Evolutionary conservation across 64 coral and sea anemone genomes (phyloP), one percentile per base, ranked within the genome.

Genomic region (Pocillopora verrucosa): DNA sequence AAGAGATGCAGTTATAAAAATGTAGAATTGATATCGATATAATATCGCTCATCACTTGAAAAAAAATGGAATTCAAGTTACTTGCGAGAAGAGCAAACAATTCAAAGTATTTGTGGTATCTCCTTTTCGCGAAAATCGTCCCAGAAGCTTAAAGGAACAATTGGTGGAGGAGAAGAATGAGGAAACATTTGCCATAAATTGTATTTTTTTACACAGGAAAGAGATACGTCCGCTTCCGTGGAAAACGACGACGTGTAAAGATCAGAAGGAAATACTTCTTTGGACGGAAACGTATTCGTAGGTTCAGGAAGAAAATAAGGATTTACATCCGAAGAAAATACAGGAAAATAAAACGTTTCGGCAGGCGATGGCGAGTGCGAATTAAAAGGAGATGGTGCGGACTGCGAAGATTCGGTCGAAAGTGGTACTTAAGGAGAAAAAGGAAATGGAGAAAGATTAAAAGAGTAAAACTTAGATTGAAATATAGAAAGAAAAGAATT

Each of bases 231-330:
- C 19, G 35, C 2, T 56, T 22, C 16, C 1, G 3, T 6, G 65
- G 65, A 0, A 69, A 10, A 84, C 62, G 63, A 58, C 63, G 63
- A 11, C 63, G 17, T 26, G 36, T 84, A 19, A 67, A 16, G 57
- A 51, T 84, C 10, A 72, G 35, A 57, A 84, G 61, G 41, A 70
- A 25, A 41, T 84, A 70, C 82, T 84, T 34, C 37, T 57, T 70
- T 20, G 65, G 82, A 70, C 36, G 13, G 64, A 70, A 20, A 36
- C 64, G 10, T 14, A 45, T 84, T 41, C 63, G 20, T 19, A 51
- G 65, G 65, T 84, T 84, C 13, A 70, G 82, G 63, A 20, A 37
- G 70, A 72, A 3, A 15, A 5, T 84, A 57, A 69, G 65, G 64
- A 84, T 84, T 72, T 15, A 9, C 0, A 3, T 84, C 63, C 1